Percentiles rank a stretch among this genome's conserved stretches.
Conservation (phyloP, 2,113 vertebrate genomes). For the Eclectus roratus region DNA sequence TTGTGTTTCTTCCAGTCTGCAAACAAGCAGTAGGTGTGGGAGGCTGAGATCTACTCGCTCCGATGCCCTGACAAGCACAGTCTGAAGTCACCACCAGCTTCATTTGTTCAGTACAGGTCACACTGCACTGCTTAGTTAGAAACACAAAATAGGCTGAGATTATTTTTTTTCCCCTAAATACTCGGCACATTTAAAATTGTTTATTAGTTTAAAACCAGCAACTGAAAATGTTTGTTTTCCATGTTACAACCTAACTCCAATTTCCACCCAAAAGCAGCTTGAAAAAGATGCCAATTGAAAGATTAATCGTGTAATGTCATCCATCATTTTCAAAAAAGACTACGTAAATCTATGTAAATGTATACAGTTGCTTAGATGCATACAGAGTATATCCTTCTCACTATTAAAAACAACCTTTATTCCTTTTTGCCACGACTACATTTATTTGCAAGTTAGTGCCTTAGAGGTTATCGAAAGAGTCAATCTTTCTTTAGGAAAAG, state of each 20-base stretch:
- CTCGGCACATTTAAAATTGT: not conserved
- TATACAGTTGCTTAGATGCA: conserved; percentile 12
- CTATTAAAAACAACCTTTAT: not conserved
- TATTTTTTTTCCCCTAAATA: not conserved
- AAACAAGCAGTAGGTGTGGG: not conserved
- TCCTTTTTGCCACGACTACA: not conserved
- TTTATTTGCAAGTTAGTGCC: not conserved
- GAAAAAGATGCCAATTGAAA: conserved; percentile 5
- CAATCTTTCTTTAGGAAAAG: not conserved
- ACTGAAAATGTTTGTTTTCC: not conserved
- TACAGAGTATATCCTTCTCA: not conserved
- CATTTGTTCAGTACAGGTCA: not conserved
- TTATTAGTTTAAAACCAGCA: not conserved
- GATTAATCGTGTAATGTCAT: conserved; percentile 1
- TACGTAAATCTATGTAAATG: conserved; percentile 10
- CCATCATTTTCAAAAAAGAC: conserved; percentile 10
- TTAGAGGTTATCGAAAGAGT: not conserved
- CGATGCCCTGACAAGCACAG: not conserved
- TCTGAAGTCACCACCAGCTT: not conserved
- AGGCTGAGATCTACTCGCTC: not conserved
- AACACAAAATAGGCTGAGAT: not conserved
- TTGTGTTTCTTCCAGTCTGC: not conserved
- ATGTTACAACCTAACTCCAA: not conserved
- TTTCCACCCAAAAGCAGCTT: not conserved
- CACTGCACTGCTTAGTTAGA: not conserved